These are phyloP conservation scores for Botia almorhae DNA, from an alignment of 2,797 vertebrate genomes.

Conservation along the genomic window DNA sequence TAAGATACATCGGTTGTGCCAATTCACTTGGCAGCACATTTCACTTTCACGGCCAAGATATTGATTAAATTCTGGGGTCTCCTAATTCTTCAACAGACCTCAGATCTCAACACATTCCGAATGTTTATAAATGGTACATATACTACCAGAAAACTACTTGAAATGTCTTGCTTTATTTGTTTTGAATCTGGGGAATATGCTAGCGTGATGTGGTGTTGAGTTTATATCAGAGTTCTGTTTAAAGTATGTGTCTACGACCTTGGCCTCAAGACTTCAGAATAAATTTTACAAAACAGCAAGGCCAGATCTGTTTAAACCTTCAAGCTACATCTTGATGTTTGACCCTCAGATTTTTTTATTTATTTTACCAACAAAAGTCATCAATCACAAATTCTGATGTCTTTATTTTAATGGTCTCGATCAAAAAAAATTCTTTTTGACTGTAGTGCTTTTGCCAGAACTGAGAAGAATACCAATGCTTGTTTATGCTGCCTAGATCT, in stretches of 20 bases:
- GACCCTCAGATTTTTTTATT: conserved; percentile 35
- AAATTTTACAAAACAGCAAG: conserved; percentile 40
- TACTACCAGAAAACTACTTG: conserved; percentile 68
- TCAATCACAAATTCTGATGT: conserved; percentile 47
- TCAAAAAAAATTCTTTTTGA: conserved; percentile 31
- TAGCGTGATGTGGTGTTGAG: conserved; percentile 33
- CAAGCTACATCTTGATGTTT: conserved; percentile 47
- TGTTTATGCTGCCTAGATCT: conserved; percentile 41
- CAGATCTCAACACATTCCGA: conserved; percentile 75
- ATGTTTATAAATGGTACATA: conserved; percentile 71
- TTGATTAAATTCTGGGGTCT: conserved; percentile 78
- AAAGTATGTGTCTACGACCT: conserved; percentile 23
- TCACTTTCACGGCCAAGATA: conserved; percentile 75
- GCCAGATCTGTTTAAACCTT: conserved; percentile 36
- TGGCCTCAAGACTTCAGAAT: conserved; percentile 40
- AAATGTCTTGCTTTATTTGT: conserved; percentile 45
- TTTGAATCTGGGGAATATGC: conserved; percentile 58
- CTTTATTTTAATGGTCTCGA: conserved; percentile 42
- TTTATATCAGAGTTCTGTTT: conserved; percentile 52
- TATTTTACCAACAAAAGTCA: conserved; percentile 47
- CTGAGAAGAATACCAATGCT: conserved; percentile 47
- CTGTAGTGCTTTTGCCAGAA: conserved; percentile 36
- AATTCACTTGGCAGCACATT: conserved; percentile 78
- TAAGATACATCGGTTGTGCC: conserved; percentile 78
- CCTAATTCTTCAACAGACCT: conserved; percentile 79